These are phyloP conservation scores for Clavelina lepadiformis DNA, from an alignment of 23 tunicate species.

Conservation along the genomic window DNA sequence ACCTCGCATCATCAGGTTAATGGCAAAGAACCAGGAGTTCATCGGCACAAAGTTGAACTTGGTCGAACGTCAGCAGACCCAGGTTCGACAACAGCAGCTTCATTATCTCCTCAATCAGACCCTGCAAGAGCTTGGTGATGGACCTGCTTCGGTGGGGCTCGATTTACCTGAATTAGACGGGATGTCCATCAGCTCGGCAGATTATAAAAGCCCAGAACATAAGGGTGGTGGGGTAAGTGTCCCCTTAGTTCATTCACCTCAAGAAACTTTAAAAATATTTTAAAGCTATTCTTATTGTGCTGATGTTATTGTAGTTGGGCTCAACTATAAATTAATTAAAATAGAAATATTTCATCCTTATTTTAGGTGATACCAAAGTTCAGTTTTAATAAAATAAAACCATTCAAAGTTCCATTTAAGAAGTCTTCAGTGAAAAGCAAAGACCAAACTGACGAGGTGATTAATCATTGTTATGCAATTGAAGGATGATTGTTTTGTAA, in stretches of 20 bases:
- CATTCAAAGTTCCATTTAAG: too few relatives aligned
- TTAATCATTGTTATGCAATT: too few relatives aligned
- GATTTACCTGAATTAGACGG: constrained; percentile 34
- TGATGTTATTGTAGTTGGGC: too few relatives aligned
- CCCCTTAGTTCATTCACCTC: not conserved
- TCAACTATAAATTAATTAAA: too few relatives aligned
- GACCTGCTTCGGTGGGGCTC: constrained; percentile 41
- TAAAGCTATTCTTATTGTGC: not conserved
- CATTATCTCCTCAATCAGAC: constrained; percentile 20
- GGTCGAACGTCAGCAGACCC: constrained; percentile 23
- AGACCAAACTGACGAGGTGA: too few relatives aligned
- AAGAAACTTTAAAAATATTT: not conserved
- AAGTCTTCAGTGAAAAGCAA: too few relatives aligned
- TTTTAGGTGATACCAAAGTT: too few relatives aligned
- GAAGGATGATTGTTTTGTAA: too few relatives aligned
- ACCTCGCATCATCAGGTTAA: too few relatives aligned
- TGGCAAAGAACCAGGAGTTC: constrained; percentile 38
- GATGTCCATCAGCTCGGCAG: constrained; percentile 16
- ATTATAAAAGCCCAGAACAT: constrained; percentile 9
- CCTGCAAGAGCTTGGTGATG: constrained; percentile 48
- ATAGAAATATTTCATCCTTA: too few relatives aligned
- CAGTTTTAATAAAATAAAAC: too few relatives aligned
- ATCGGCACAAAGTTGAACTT: constrained; percentile 8
- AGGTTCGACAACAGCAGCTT: constrained; percentile 24
- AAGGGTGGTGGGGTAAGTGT: too few relatives aligned